Evolutionary conservation across 2,113 vertebrate species (phyloP).

Genomic region (Corythornis madagascariensis): DNA sequence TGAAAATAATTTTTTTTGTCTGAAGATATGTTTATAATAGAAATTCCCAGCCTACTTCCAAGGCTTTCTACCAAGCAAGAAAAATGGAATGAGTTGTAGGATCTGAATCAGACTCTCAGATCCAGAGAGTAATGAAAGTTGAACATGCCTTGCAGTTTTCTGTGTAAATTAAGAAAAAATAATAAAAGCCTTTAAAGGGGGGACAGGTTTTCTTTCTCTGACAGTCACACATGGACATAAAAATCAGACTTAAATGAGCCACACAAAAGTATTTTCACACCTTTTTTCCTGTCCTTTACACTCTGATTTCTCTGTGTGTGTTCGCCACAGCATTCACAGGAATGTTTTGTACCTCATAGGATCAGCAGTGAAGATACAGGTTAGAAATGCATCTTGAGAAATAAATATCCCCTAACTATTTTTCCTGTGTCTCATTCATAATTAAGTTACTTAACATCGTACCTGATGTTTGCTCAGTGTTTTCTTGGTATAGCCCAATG

Average conservation of each 20-base stretch:
- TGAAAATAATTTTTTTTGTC: not conserved
- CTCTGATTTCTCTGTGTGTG: not conserved
- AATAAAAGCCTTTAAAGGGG: not conserved
- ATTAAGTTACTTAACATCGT: not conserved
- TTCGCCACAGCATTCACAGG: not conserved
- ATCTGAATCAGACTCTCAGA: not conserved
- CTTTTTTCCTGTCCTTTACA: not conserved
- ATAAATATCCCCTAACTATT: not conserved
- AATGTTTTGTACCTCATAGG: fast-evolving
- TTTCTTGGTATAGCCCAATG: not conserved
- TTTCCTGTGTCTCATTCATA: not conserved
- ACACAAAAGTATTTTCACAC: not conserved
- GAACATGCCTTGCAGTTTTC: not conserved
- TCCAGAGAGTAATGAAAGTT: not conserved
- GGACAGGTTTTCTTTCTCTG: not conserved
- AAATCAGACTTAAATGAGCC: not conserved
- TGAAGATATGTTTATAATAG: not conserved
- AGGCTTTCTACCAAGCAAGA: not conserved
- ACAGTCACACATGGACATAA: not conserved
- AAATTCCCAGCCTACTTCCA: slow-evolving; percentile 1
- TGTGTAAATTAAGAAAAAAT: not conserved
- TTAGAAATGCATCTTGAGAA: not conserved
- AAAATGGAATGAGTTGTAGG: not conserved
- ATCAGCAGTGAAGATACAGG: not conserved
- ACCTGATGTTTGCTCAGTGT: not conserved